These are phyloP conservation scores for Metopia argyrocephala DNA, from an alignment of 2,888 invertebrate genomes.

Conservation along the genomic window DNA sequence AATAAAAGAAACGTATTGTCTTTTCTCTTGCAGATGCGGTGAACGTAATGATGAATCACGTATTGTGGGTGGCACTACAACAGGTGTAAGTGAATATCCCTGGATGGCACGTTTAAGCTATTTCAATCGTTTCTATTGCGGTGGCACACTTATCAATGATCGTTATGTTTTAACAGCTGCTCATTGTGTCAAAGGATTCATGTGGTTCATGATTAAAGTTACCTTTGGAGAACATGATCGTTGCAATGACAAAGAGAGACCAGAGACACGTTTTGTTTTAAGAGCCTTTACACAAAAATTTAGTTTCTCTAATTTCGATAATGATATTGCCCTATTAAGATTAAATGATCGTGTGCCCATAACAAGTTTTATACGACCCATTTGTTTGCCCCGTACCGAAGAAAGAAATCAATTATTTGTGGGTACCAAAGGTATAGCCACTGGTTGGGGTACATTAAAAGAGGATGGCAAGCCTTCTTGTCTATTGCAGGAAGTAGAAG, in stretches of 20 bases:
- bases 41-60: slow-evolving; percentile 89
- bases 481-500: slow-evolving; percentile 89
- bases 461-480: slow-evolving; percentile 93
- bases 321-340: slow-evolving; percentile 90
- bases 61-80: slow-evolving; percentile 89
- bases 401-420: slow-evolving; percentile 86
- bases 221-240: slow-evolving; percentile 93
- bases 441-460: slow-evolving; percentile 93
- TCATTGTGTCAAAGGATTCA: slow-evolving; percentile 94
- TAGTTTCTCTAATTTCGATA: slow-evolving; percentile 91
- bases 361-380: slow-evolving; percentile 88
- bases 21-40: slow-evolving; percentile 82
- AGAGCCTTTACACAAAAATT: slow-evolving; percentile 89
- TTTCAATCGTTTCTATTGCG: slow-evolving; percentile 93
- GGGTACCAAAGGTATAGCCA: slow-evolving; percentile 85
- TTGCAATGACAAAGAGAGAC: slow-evolving; percentile 85
- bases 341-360: slow-evolving; percentile 90
- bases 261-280: slow-evolving; percentile 89
- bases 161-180: slow-evolving; percentile 92
- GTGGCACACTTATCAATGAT: slow-evolving; percentile 92
- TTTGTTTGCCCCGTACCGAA: slow-evolving; percentile 86
- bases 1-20: too few species aligned
- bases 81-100: slow-evolving; percentile 89
- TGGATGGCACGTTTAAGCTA: slow-evolving; percentile 94
- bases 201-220: slow-evolving; percentile 96